Evolutionary conservation across 2,113 vertebrate genomes (phyloP).

Genomic region (Pteruthius melanotis): DNA sequence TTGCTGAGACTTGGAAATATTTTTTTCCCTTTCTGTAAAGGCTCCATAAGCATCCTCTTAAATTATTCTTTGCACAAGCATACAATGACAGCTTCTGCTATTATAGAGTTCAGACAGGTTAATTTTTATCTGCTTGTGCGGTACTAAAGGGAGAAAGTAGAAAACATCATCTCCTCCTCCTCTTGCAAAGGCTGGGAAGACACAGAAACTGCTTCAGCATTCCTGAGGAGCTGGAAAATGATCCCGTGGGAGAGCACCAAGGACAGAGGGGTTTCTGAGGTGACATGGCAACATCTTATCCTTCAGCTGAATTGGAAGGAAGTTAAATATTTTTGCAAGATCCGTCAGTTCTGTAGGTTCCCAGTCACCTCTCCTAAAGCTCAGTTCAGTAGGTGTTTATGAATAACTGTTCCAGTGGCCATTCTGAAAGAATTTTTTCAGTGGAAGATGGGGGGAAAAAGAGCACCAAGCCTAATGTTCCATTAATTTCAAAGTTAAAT

Average conservation of each 20-base stretch:
- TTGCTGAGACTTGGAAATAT: constrained; percentile 17
- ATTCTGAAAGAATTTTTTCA: neutral
- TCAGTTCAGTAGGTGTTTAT: neutral
- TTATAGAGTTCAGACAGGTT: neutral
- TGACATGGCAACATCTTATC: neutral
- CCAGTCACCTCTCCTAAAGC: neutral
- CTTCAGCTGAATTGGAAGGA: neutral
- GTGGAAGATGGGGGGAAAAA: accelerated
- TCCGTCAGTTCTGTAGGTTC: neutral
- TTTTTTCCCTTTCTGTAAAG: neutral
- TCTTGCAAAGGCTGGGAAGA: neutral
- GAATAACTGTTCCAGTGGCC: neutral
- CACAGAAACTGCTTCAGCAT: neutral
- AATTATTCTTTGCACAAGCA: neutral
- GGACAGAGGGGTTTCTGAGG: neutral
- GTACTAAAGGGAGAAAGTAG: neutral
- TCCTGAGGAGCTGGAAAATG: neutral
- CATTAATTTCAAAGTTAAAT: neutral
- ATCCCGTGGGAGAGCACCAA: neutral
- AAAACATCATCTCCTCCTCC: neutral
- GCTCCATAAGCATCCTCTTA: neutral
- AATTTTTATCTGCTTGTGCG: neutral
- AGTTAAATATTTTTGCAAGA: neutral
- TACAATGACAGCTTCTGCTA: neutral
- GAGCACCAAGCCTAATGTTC: neutral